Conservation (phyloP, 2,888 invertebrate genomes). For the Sussaba pulchella region DNA sequence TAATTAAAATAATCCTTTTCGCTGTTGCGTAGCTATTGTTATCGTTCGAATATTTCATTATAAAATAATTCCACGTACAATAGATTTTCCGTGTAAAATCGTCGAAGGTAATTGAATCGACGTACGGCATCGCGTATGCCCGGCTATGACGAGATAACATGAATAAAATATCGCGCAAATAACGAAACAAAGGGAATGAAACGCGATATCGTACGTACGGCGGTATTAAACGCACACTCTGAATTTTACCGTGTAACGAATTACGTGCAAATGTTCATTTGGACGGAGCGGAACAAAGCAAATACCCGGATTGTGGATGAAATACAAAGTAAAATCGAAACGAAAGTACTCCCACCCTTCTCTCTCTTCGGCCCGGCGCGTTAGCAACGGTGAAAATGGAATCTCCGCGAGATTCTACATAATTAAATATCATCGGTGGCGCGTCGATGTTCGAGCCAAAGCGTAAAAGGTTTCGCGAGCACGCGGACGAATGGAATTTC, state of each 20-base stretch:
- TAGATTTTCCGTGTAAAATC: conserved; percentile 13
- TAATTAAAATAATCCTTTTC: no score
- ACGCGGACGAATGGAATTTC: conserved; percentile 7
- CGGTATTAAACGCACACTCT: conserved; percentile 1
- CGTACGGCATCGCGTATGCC: conserved; percentile 31
- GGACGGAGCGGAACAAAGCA: conserved; percentile 58
- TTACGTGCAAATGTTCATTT: conserved; percentile 54
- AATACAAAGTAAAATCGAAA: conserved; percentile 52
- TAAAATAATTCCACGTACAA: background rate
- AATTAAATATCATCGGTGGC: conserved; percentile 68
- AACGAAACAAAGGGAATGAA: conserved; percentile 24
- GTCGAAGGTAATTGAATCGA: conserved; percentile 30
- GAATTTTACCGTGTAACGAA: background rate
- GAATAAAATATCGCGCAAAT: conserved; percentile 59
- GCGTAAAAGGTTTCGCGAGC: conserved; percentile 5
- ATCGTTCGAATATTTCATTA: conserved; percentile 11
- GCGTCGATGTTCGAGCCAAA: conserved; percentile 23
- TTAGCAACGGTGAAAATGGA: conserved; percentile 64
- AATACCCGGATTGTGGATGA: conserved; percentile 50
- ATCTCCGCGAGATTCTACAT: conserved; percentile 69
- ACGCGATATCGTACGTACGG: background rate
- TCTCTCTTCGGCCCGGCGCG: conserved; percentile 5
- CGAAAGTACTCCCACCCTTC: conserved; percentile 27
- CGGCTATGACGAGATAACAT: conserved; percentile 33
- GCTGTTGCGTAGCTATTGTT: background rate